Evolutionary conservation across 2,888 invertebrate genomes (phyloP).

Genomic region (Meandrusa payeni): DNA sequence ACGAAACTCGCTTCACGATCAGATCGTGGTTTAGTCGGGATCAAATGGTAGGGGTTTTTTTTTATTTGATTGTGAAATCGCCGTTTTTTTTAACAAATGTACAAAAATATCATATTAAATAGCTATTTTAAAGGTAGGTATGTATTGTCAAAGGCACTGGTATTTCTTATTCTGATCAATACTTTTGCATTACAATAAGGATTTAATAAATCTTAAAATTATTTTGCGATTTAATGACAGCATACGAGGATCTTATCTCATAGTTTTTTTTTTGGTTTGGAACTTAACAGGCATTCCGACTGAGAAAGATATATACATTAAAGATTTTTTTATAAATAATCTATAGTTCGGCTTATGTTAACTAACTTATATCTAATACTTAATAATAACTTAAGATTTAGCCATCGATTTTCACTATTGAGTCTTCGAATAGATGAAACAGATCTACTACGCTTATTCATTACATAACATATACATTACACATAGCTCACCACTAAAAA

Average conservation of each 20-base stretch:
- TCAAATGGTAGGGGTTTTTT: conserved; percentile 36
- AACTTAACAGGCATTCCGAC: conserved; percentile 65
- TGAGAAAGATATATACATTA: conserved; percentile 69
- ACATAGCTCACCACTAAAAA: conserved; percentile 77
- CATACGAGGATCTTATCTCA: conserved; percentile 51
- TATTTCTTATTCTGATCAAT: conserved; percentile 57
- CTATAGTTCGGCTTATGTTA: conserved; percentile 69
- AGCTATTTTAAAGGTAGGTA: conserved; percentile 73
- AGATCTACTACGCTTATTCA: conserved; percentile 73
- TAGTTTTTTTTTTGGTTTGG: conserved; percentile 65
- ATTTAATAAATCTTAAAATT: conserved; percentile 36
- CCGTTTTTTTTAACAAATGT: conserved; percentile 58
- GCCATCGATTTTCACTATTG: conserved; percentile 72
- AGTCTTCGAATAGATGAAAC: conserved; percentile 80
- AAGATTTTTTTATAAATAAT: conserved; percentile 74
- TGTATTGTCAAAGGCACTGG: conserved; percentile 79
- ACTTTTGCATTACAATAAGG: conserved; percentile 46
- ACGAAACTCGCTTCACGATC: conserved; percentile 30
- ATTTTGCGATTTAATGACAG: conserved; percentile 55
- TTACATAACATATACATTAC: conserved; percentile 60
- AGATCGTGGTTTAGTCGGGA: conserved; percentile 27
- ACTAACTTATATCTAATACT: conserved; percentile 61
- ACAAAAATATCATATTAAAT: conserved; percentile 73
- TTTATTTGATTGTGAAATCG: conserved; percentile 48
- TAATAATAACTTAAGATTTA: conserved; percentile 76